A percentile compares a stretch with the other conserved stretches of the same genome.
These are phyloP conservation scores for Eristalis tenax DNA, from an alignment of 2,888 invertebrate species.

Conservation along the genomic window DNA sequence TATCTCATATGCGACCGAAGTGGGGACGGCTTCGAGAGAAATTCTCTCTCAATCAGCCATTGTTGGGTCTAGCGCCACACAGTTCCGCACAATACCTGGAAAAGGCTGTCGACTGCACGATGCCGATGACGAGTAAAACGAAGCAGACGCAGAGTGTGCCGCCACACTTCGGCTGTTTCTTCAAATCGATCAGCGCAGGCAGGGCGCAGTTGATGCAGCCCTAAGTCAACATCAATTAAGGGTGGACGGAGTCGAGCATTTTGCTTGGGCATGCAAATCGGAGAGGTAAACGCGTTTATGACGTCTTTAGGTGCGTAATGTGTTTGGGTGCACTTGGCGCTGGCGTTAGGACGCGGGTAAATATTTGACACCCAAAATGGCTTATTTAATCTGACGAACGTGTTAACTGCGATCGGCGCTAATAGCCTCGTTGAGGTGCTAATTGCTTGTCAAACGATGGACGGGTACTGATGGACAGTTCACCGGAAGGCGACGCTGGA, in stretches of 20 bases:
- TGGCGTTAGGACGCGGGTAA: conserved; percentile 36
- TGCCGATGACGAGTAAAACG: neutral
- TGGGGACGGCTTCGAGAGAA: conserved; percentile 44
- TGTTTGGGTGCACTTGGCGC: neutral
- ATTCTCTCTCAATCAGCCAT: conserved; percentile 36
- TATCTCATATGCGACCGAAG: conserved; percentile 30
- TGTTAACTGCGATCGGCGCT: conserved; percentile 38
- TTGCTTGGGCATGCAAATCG: neutral
- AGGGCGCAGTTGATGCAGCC: neutral
- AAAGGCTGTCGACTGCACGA: conserved; percentile 31
- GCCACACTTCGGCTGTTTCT: neutral
- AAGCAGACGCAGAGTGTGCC: neutral
- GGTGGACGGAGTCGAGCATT: neutral
- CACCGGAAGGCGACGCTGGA: neutral
- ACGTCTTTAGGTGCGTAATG: neutral
- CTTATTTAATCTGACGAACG: conserved; percentile 47
- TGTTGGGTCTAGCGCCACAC: conserved; percentile 51
- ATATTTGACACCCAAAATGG: conserved; percentile 27
- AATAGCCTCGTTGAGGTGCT: conserved; percentile 45
- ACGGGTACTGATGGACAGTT: neutral
- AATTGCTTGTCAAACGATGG: conserved; percentile 34
- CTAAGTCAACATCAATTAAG: conserved; percentile 5
- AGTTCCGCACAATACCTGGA: conserved; percentile 35
- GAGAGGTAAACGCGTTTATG: neutral
- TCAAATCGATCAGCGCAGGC: neutral